Evolutionary conservation across 1,140 invertebrate species (phyloP).

Genomic region (Sycophila sp.): DNA sequence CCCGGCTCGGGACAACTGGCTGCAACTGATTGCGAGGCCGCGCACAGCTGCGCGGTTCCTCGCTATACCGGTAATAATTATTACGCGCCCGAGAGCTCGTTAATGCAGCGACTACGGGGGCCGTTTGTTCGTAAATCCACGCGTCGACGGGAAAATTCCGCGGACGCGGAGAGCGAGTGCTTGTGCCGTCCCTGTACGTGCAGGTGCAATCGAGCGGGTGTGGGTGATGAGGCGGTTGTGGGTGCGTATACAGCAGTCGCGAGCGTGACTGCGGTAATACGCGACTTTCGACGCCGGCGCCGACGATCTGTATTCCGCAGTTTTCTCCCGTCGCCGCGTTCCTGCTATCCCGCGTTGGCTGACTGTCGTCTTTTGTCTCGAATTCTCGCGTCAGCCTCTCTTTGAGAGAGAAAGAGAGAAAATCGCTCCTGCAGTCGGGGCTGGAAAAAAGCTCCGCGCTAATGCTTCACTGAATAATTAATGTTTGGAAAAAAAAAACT

Average conservation of each 20-base stretch:
- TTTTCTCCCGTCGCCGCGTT: neutral
- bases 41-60: conserved; percentile 16
- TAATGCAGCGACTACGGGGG: conserved; percentile 43
- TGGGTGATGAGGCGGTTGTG: neutral
- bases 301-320: no score
- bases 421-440: no score
- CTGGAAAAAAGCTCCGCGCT: no score
- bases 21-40: conserved; percentile 40
- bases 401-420: no score
- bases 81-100: conserved; percentile 44
- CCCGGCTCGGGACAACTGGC: conserved; percentile 14
- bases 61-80: conserved; percentile 31
- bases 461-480: no score
- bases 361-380: neutral
- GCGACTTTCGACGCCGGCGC: neutral
- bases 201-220: neutral
- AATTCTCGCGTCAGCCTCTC: no score
- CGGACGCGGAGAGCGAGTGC: no score
- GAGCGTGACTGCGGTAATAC: neutral
- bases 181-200: neutral
- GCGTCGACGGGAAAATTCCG: neutral
- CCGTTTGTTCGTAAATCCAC: conserved; percentile 43
- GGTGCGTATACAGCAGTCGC: neutral
- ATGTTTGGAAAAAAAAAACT: no score
- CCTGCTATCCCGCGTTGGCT: no score